phyloP scores from a whole-genome alignment of 2,797 vertebrate genomes.

The Alauda arvensis region DNA sequence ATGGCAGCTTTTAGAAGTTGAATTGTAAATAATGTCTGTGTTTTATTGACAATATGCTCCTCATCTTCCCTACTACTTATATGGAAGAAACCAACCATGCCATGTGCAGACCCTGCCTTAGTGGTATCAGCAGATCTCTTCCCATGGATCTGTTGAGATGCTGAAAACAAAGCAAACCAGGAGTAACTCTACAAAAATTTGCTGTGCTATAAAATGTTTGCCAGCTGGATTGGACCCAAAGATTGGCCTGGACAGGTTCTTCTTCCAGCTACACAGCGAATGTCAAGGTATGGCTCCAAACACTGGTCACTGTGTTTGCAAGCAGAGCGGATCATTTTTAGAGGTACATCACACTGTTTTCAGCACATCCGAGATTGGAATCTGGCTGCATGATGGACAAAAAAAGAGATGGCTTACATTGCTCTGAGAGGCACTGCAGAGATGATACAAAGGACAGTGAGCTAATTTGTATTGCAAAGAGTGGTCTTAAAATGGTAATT shows the following conservation, averaged over 20 bases:
- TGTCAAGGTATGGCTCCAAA: neutral
- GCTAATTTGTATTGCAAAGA: conserved; percentile 38
- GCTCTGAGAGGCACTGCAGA: neutral
- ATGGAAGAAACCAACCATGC: neutral
- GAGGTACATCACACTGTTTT: neutral
- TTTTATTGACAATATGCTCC: conserved; percentile 29
- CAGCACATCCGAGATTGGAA: neutral
- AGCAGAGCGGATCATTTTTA: neutral
- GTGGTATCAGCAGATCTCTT: neutral
- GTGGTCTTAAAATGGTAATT: conserved; percentile 46
- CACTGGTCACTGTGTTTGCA: neutral
- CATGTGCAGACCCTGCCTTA: neutral
- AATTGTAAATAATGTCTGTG: neutral
- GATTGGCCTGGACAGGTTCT: neutral
- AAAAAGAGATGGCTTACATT: neutral
- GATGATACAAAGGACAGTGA: conserved; percentile 15
- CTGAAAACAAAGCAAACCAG: neutral
- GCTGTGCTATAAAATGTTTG: neutral
- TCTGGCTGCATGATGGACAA: neutral
- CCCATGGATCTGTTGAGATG: neutral
- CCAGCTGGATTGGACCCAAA: neutral
- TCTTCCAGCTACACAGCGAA: neutral
- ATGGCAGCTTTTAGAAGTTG: conserved; percentile 20
- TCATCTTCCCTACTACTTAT: neutral
- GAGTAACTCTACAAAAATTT: neutral